Evolutionary conservation across 2,888 invertebrate genomes (phyloP).

Genomic region (Hemistola chrysoprasaria): DNA sequence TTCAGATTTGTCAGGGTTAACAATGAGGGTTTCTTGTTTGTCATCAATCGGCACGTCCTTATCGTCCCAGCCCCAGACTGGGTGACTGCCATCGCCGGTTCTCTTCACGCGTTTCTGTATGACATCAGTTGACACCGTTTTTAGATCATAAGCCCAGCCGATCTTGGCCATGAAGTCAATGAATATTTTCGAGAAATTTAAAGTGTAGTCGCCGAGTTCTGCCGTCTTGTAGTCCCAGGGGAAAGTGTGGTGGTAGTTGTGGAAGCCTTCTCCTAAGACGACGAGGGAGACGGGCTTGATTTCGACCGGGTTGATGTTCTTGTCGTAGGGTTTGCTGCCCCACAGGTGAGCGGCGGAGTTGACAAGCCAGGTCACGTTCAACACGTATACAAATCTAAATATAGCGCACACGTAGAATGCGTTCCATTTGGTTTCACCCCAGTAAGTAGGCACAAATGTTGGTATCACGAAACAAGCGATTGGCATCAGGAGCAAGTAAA

Average conservation of each 20-base stretch:
- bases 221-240: slow-evolving; percentile 93
- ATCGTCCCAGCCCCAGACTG: slow-evolving; percentile 89
- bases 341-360: slow-evolving; percentile 94
- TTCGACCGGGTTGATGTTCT: slow-evolving; percentile 87
- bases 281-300: slow-evolving; percentile 85
- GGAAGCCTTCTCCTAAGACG: slow-evolving; percentile 91
- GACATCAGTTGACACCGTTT: slow-evolving; percentile 87
- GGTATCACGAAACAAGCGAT: slow-evolving; percentile 89
- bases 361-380: slow-evolving; percentile 94
- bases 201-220: slow-evolving; percentile 86
- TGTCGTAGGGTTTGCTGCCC: slow-evolving; percentile 88
- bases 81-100: slow-evolving; percentile 88
- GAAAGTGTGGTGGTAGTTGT: slow-evolving; percentile 93
- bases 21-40: slow-evolving; percentile 38
- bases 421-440: slow-evolving; percentile 87
- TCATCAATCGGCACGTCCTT: slow-evolving; percentile 62
- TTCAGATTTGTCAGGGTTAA: slow-evolving; percentile 49
- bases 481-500: slow-evolving; percentile 88
- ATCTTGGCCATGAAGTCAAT: slow-evolving; percentile 90
- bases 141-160: slow-evolving; percentile 94
- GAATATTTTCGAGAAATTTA: slow-evolving; percentile 88
- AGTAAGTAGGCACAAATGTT: slow-evolving; percentile 86
- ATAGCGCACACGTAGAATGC: slow-evolving; percentile 86
- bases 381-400: slow-evolving; percentile 88
- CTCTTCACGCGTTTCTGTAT: slow-evolving; percentile 87